Percentiles rank a stretch among this genome's conserved stretches.
Evolutionary conservation across 2,797 vertebrate genomes (phyloP).

Genomic region (Rhynchonycteris naso): DNA sequence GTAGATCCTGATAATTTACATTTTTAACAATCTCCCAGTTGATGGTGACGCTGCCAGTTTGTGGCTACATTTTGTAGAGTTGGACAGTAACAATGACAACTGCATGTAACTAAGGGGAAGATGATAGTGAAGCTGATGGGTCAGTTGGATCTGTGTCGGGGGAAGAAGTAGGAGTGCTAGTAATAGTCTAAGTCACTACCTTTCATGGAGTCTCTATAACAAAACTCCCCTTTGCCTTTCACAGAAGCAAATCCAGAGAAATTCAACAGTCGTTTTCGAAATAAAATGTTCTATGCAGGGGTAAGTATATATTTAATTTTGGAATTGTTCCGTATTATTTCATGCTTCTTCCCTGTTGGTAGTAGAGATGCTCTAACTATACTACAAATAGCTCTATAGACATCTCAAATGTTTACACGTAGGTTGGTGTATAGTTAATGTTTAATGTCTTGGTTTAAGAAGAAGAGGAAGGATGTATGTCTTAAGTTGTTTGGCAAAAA

Average conservation of each 20-base stretch:
- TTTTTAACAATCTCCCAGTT: neutral
- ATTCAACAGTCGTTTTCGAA: slow-evolving; percentile 99
- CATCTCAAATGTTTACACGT: neutral
- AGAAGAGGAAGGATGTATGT: neutral
- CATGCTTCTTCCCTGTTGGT: neutral
- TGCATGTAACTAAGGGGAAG: neutral
- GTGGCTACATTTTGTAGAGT: neutral
- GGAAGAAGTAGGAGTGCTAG: neutral
- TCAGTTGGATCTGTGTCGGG: neutral
- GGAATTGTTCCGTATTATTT: neutral
- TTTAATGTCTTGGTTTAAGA: slow-evolving; percentile 19
- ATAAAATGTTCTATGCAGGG: slow-evolving; percentile 99
- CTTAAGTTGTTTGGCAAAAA: neutral
- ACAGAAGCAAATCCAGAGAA: slow-evolving; percentile 99
- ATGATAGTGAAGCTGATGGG: neutral
- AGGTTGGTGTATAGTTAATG: neutral
- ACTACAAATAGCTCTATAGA: neutral
- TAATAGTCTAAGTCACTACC: neutral
- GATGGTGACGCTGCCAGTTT: neutral
- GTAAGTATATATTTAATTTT: slow-evolving; percentile 87
- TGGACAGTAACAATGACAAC: too few species aligned
- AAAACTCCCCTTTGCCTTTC: slow-evolving; percentile 73
- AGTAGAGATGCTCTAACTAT: neutral
- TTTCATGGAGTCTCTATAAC: slow-evolving; percentile 39
- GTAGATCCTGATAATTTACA: neutral